A percentile compares a stretch with the other conserved stretches of the same genome.
phyloP scores from a whole-genome alignment of 2,888 invertebrate species.

The Trichogramma dendrolimi region DNA sequence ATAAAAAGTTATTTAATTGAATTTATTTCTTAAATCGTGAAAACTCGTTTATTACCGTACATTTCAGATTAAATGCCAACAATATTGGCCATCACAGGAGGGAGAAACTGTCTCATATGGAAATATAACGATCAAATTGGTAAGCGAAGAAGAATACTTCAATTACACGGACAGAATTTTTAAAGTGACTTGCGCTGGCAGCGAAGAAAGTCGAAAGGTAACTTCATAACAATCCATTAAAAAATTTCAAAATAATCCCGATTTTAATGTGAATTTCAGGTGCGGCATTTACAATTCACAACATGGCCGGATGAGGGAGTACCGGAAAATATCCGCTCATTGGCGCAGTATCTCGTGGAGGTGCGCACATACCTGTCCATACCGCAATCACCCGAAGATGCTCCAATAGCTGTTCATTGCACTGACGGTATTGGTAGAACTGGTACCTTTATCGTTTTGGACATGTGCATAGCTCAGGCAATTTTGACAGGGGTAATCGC shows the following conservation, averaged over 20 bases:
- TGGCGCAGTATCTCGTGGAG: constrained; percentile 48
- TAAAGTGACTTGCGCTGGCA: constrained; percentile 35
- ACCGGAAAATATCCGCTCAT: constrained; percentile 48
- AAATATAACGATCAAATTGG: constrained; percentile 43
- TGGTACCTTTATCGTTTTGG: constrained; percentile 60
- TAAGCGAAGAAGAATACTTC: constrained; percentile 43
- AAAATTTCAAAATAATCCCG: neutral
- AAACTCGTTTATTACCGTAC: neutral
- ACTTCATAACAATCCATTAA: neutral
- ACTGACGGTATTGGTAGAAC: constrained; percentile 63
- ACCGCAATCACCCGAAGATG: constrained; percentile 43
- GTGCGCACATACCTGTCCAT: constrained; percentile 35
- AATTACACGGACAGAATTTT: constrained; percentile 49
- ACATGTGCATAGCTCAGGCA: constrained; percentile 55
- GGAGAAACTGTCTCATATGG: constrained; percentile 48
- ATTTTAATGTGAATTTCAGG: constrained; percentile 35
- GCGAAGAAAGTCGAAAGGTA: constrained; percentile 24
- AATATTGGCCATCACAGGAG: constrained; percentile 54
- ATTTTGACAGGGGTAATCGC: constrained; percentile 44
- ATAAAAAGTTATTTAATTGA: neutral
- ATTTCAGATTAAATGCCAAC: constrained; percentile 53
- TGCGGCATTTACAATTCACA: constrained; percentile 55
- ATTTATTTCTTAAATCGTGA: neutral
- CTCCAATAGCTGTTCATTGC: constrained; percentile 58
- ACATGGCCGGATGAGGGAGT: constrained; percentile 57